Evolutionary conservation across 2,113 vertebrate species (phyloP), one percentile per base, ranked within the genome.

Genomic region (Passer montanus): DNA sequence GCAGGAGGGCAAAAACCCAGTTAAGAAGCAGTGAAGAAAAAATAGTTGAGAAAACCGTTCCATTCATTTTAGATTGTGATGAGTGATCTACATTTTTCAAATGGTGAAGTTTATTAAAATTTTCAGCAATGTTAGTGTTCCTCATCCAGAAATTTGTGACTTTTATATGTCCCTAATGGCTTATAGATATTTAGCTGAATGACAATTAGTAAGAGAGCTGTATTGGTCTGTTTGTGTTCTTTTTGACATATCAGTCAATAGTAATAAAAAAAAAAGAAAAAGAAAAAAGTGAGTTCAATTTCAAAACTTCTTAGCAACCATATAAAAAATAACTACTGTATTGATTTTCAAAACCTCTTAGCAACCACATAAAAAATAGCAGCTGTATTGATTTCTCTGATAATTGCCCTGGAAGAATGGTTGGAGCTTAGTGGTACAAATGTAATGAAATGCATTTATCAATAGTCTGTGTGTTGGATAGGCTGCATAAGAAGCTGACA

Each of bases 381-480:
- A 74, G 64, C 83, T 90, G 46, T 63, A 94, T 95, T 95, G 96
- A 97, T 96, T 97, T 86, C n/a, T 94, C 60, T 97, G n/a, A 44
- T 97, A 93, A 92, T 96, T 96, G 64, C 84, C 75, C 26, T 96
- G 68, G 76, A 92, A 95, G 78, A 44, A 92, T 94, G 46, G 66
- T 94, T 91, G 90, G 78, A 90, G 39, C 55, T 89, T 94, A 95
- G 95, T 77, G 67, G 62, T 91, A 80, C 7, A 41, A 94, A 77
- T 2, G 0, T 93, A 96, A 95, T 95, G 87, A 97, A 96, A 79
- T 94, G n/a, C 30, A 83, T 93, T 98, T 94, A 91, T 97, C 91
- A 90, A 52, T 95, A 84, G 79, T 44, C 75, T 68, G 5, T 37
- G 13, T 93, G 35, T 52, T 84, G 6, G 39, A 52, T 84, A 80